These are phyloP conservation scores for Saxidomus purpurata DNA, from an alignment of 1,140 invertebrate genomes.

Conservation along the genomic window DNA sequence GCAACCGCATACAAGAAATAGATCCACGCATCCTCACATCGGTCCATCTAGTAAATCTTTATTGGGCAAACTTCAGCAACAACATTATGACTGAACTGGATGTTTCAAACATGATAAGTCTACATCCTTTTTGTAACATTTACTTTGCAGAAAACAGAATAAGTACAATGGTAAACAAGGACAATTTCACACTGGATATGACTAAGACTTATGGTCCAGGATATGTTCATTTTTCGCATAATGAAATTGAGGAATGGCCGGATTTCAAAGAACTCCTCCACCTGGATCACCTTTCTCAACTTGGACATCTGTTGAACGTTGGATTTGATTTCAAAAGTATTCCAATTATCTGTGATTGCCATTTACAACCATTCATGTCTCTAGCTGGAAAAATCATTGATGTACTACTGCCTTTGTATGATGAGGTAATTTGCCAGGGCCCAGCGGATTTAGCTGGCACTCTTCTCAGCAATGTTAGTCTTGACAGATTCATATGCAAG, in stretches of 20 bases:
- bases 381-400: background rate
- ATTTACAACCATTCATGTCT: constrained; percentile 23
- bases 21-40: constrained; percentile 23
- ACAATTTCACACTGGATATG: constrained; percentile 21
- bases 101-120: constrained; percentile 40
- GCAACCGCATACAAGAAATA: constrained; percentile 33
- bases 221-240: constrained; percentile 3
- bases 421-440: background rate
- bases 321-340: constrained; percentile 23
- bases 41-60: background rate
- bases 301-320: constrained; percentile 26
- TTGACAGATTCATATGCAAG: constrained; percentile 1
- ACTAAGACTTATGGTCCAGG: constrained; percentile 42
- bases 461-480: background rate
- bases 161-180: constrained; percentile 1
- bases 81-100: constrained; percentile 34
- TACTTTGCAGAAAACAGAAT: constrained; percentile 13
- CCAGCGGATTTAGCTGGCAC: constrained; percentile 9
- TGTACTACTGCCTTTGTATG: background rate
- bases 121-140: constrained; percentile 11
- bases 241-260: constrained; percentile 20
- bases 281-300: background rate
- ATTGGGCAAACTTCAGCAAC: background rate
- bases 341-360: constrained; percentile 36
- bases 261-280: constrained; percentile 31